Base-by-base conservation (phyloP, 2,797 vertebrate species). In the Borostomias antarcticus region DNA sequence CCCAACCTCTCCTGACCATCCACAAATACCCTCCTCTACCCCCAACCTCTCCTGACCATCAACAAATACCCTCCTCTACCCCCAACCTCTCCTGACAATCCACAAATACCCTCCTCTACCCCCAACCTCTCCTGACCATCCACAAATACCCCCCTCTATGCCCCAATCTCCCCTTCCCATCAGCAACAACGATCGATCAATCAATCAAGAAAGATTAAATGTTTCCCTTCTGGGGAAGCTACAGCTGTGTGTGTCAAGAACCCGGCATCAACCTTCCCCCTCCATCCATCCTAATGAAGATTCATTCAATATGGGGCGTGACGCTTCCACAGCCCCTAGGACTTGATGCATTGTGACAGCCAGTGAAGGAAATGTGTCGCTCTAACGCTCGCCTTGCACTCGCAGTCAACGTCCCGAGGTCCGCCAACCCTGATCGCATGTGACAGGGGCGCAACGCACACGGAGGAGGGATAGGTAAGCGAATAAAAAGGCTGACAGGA, bases 301-400 rank as follows among this genome's bases (percentile, higher is more conserved):
- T 72, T 87, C 77, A 79, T 81, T 84, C 78, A 85, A 82, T 86
- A 83, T 58, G 72, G 70, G 79, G 71, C 53, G 77, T 68, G 76
- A 89, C 40, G 77, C 32, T 48, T 64, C 62, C 19, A 61, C 10
- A 65, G 10, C 1, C 54, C 58, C 15, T 0, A 13, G 70, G 78
- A 71, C 69, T 73, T 79, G 84, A 89, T 86, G 75, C 70, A 69
- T 86, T 75, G 82, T 85, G 89, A 89, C 88, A 88, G 85, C 76
- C 1, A 67, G 68, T 25, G 81, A 78, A 68, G 77, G 70, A 62
- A 40, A 45, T 28, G 75, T 1, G 37, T 62, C 8, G 77, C 81
- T 86, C 83, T 79, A 75, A 68, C 56, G 72, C 62, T 76, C 80
- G 82, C 80, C 85, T 85, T 61, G 17, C 67, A 64, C 78, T 85